Evolutionary conservation across 2,113 vertebrate genomes (phyloP).

Genomic region (Antechinus flavipes): DNA sequence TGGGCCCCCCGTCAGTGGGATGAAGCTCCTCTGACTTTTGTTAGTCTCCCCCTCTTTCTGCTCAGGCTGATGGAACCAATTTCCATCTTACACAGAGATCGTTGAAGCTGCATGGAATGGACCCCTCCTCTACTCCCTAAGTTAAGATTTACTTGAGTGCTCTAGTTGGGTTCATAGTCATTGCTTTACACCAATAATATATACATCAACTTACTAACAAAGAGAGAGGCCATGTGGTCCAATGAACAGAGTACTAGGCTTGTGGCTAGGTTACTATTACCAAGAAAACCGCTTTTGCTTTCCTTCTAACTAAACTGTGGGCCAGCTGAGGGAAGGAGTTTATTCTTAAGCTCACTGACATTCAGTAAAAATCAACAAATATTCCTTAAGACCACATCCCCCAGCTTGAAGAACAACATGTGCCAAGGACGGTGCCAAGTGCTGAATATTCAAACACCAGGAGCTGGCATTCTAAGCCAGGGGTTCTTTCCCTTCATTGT

Average conservation of each 20-base stretch:
- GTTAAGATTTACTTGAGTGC: not conserved
- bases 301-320: not conserved
- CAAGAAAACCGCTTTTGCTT: not conserved
- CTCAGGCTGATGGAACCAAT: not conserved
- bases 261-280: not conserved
- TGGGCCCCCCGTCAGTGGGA: not conserved
- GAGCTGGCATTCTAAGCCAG: not conserved
- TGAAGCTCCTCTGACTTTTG: not conserved
- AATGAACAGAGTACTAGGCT: not conserved
- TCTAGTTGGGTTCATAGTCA: not conserved
- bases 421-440: not conserved
- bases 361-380: not conserved
- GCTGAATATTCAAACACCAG: not conserved
- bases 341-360: not conserved
- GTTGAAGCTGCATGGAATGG: not conserved
- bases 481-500: not conserved
- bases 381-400: not conserved
- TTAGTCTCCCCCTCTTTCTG: fast-evolving
- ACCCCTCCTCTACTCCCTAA: not conserved
- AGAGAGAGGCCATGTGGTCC: not conserved
- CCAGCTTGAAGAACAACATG: not conserved
- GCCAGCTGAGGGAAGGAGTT: not conserved
- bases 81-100: not conserved
- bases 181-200: not conserved
- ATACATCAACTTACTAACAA: not conserved